Percentiles rank a stretch among this genome's conserved stretches.
Evolutionary conservation across 2,113 vertebrate genomes (phyloP).

Genomic region (Silurus asotus): DNA sequence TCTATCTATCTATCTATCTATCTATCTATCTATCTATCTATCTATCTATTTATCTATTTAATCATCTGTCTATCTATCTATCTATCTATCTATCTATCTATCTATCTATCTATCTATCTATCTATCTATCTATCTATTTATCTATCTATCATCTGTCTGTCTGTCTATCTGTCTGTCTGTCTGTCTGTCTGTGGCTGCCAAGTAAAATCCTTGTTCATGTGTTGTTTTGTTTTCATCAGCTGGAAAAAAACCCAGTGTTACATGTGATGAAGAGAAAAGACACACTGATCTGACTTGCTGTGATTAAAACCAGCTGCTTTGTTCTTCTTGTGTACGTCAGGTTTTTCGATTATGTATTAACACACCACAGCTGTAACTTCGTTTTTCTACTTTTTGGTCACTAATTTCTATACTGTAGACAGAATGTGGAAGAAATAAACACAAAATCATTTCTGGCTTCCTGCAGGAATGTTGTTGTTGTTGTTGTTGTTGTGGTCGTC

Average conservation of each 20-base stretch:
- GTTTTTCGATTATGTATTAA: too few relatives aligned
- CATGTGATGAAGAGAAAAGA: conserved; percentile 28
- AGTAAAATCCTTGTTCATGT: conserved; percentile 47
- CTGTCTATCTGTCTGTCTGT: background rate
- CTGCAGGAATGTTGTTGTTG: background rate
- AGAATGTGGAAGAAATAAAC: background rate
- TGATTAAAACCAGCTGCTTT: conserved; percentile 43
- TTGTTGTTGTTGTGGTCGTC: background rate
- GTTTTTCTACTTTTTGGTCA: too few relatives aligned
- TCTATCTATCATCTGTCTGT: background rate
- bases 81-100: background rate
- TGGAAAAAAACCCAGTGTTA: conserved; percentile 29
- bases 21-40: too few relatives aligned
- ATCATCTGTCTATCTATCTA: too few relatives aligned
- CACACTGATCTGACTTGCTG: conserved; percentile 22
- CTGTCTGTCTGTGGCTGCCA: conserved; percentile 39
- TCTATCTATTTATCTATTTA: too few relatives aligned
- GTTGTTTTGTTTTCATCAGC: conserved; percentile 12
- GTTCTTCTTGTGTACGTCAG: too few relatives aligned
- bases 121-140: background rate
- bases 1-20: background rate
- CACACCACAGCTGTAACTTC: too few relatives aligned
- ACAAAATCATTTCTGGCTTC: background rate
- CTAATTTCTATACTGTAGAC: too few relatives aligned
- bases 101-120: background rate